Base-by-base conservation (phyloP, 2,888 invertebrate species). In the Galerucella pusilla region DNA sequence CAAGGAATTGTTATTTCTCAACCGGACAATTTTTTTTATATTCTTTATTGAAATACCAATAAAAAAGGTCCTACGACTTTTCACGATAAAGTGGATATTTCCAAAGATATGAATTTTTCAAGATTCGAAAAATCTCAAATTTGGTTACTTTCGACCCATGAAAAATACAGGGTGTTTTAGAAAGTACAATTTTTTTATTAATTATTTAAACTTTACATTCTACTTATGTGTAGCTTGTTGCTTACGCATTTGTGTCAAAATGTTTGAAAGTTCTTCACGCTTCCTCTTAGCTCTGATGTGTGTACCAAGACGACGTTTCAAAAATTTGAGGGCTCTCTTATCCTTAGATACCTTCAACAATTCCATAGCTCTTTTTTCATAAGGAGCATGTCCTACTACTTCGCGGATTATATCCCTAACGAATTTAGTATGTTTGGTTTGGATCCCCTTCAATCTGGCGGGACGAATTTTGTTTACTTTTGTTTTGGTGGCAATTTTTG, bases 271-370 rank as follows among this genome's bases (percentile, higher is more conserved):
- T 89, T 99, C 99, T 89, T 99, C 99, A 89, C 99, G 95, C 97
- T 99, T 99, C 96, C 96, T 98, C 93, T 99, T 99, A 84, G 97
- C 99, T 84, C 99, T 94, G 86, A 97, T 94, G 92, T 99, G 99
- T 84, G 97, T 97, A 85, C 99, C 98, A 87, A 99, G 90, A 90
- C 98, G 93, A 68, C 96, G 94, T 91, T 99, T 99, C 88, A 98
- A 90, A 92, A 99, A 99, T 89, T 99, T 98, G 76, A 99, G 91
- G 2, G 98, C 98, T 81, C 98, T 92, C 92, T 99, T 99, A 89
- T 99, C 99, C 89, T 98, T 98, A 74, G 97, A 97, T 79, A 99
- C 97, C 79, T 81, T 98, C 87, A 99, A 89, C 93, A 99, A 97
- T 90, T 99, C 99, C 96, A 99, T 98, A 82, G 96, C 96, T 83